Percentiles rank a stretch among this genome's conserved stretches.
These are phyloP conservation scores for Heteractis magnifica DNA, from an alignment of 92 coral and sea anemone species.

Conservation along the genomic window DNA sequence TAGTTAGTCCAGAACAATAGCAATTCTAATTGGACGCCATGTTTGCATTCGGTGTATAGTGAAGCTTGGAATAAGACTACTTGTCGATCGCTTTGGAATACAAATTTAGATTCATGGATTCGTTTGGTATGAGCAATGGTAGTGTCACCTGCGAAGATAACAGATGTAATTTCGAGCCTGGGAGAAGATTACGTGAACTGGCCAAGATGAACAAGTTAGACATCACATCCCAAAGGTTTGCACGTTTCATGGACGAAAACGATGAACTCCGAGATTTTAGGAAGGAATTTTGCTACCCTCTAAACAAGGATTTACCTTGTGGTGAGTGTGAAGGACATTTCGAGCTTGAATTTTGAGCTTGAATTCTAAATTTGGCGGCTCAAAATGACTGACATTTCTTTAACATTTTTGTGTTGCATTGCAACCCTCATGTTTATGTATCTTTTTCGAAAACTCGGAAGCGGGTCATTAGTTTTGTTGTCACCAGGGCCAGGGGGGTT, in stretches of 20 bases:
- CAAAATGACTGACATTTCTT: background rate
- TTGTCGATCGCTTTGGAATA: background rate
- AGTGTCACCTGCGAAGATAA: background rate
- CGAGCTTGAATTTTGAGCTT: no score
- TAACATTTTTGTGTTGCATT: background rate
- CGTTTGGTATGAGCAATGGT: background rate
- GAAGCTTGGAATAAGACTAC: no score
- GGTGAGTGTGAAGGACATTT: constrained; percentile 48
- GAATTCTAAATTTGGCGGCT: background rate
- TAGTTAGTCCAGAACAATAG: no score
- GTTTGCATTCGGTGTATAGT: no score
- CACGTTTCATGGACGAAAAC: constrained; percentile 61
- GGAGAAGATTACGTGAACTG: constrained; percentile 42
- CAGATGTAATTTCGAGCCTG: constrained; percentile 47
- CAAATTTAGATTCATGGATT: background rate
- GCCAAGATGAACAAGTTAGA: constrained; percentile 39
- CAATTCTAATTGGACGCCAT: no score
- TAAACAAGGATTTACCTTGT: constrained; percentile 64
- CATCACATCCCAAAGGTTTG: constrained; percentile 65
- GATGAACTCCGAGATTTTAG: constrained; percentile 71
- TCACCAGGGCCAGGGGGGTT: background rate
- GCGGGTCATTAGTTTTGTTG: no score
- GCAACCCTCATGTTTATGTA: no score
- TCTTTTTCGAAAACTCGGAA: no score
- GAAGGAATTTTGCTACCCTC: constrained; percentile 69